Evolutionary conservation across 2,797 vertebrate species (phyloP), one percentile per base, ranked within the genome.

Genomic region (Serranus cabrilla): DNA sequence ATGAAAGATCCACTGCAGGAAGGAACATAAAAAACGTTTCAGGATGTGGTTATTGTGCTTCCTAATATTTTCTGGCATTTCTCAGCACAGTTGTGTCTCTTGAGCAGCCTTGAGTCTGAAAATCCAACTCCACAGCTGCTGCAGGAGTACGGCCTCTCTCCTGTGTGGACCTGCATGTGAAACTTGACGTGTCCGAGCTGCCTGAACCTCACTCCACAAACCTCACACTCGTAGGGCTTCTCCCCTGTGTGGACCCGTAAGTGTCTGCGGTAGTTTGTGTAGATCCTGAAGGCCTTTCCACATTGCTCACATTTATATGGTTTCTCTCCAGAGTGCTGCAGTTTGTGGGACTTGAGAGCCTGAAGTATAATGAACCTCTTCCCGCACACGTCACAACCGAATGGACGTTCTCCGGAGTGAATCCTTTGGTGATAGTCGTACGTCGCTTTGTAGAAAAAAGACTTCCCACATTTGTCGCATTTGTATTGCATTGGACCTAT

Each of bases 91-190:
- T 11, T 90, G 45, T 96, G 95, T 73, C 71, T 94, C 81, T 93
- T 95, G 7, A 95, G 85, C 23, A 92, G 90, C 50, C 92, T 89
- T 0, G 91, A 93, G 67, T 95, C 94, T 14, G 91, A 94, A 56
- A 95, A 96, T 2, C 88, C 69, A 0, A 91, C 89, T 16, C 94
- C 91, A 11, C 95, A 95, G 58, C 71, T 11, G 77, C 77, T 59
- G 66, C 95, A 95, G 4, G 68, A 55, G 0, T 90, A 92, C 0
- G 89, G 94, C 8, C 83, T 84, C 21, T 91, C 87, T n/a, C 93
- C 92, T 0, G 92, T 93, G 91, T 95, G 94, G 12, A 92, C 83
- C 72, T 92, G 93, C 88, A 93, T 91, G 82, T 95, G 95, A 52
- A 92, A 92, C 85, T 93, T 93, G 0, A 95, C 92, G 25, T 95